Conservation (phyloP, 2,797 vertebrate genomes). For the Gambelia wislizenii region DNA sequence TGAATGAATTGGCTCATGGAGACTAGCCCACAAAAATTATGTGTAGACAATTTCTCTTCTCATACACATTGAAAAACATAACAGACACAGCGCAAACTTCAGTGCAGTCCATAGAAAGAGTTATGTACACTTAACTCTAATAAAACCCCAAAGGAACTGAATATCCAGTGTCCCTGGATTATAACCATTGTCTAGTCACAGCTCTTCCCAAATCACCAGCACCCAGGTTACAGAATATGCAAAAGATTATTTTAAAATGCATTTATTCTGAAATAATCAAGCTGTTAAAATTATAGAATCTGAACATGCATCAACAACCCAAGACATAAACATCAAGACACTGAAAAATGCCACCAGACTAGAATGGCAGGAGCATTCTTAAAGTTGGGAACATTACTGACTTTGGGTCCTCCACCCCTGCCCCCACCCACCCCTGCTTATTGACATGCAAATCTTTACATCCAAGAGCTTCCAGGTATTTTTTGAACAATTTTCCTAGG, state of each 20-base stretch:
- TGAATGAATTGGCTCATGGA: not conserved
- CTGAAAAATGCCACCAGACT: not conserved
- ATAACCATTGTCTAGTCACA: not conserved
- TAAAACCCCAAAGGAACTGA: not conserved
- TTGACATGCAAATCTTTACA: not conserved
- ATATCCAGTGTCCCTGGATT: not conserved
- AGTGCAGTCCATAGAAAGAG: not conserved
- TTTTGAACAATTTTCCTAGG: not conserved
- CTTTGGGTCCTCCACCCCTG: not conserved
- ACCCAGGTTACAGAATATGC: not conserved
- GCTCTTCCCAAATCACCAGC: not conserved
- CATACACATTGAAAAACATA: not conserved
- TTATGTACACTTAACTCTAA: not conserved
- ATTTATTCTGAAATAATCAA: not conserved
- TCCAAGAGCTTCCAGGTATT: not conserved
- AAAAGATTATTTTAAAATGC: constrained; percentile 1
- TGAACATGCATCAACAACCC: not conserved
- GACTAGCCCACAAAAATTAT: not conserved
- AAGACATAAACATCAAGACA: not conserved
- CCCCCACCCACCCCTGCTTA: not conserved
- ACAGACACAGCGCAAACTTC: not conserved
- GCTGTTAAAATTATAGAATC: not conserved
- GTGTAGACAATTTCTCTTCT: not conserved
- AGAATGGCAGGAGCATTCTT: not conserved
- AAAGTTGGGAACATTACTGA: not conserved